phyloP scores from a whole-genome alignment of 2,797 vertebrate species.

The Pampus argenteus region DNA sequence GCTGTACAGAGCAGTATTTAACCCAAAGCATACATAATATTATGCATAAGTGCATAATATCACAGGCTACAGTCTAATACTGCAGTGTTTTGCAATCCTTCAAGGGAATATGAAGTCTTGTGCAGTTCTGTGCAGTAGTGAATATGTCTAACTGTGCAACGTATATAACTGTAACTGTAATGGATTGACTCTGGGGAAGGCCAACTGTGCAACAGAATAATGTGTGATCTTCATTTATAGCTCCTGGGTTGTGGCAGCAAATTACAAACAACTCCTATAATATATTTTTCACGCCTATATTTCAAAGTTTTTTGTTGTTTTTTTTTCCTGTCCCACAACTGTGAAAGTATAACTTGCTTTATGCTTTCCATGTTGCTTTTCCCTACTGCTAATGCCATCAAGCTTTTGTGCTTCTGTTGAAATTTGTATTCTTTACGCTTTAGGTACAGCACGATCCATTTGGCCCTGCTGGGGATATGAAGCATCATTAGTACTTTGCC shows the following conservation, averaged over 20 bases:
- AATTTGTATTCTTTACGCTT: constrained; percentile 16
- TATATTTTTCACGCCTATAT: constrained; percentile 5
- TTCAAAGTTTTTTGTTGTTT: constrained; percentile 23
- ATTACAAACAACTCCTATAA: constrained; percentile 3
- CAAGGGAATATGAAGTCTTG: constrained; percentile 19
- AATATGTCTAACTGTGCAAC: too few species aligned
- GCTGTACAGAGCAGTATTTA: not conserved
- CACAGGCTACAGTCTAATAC: constrained; percentile 27
- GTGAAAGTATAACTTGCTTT: constrained; percentile 9
- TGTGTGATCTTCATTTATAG: constrained; percentile 4
- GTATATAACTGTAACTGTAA: not conserved
- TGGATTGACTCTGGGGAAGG: constrained; percentile 12
- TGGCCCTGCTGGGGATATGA: constrained; percentile 29
- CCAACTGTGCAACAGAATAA: constrained; percentile 9
- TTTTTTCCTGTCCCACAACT: too few species aligned
- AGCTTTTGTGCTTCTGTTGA: constrained; percentile 10
- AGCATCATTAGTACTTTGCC: constrained; percentile 36
- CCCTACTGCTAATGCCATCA: not conserved
- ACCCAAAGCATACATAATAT: not conserved
- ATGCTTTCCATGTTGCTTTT: not conserved
- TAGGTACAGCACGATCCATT: constrained; percentile 20
- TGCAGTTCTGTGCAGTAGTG: too few species aligned
- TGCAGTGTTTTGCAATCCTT: constrained; percentile 23
- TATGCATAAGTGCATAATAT: not conserved
- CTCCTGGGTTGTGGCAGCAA: not conserved